Base-by-base conservation (phyloP, 2,888 invertebrate species). In the Drosophila emarginata region DNA sequence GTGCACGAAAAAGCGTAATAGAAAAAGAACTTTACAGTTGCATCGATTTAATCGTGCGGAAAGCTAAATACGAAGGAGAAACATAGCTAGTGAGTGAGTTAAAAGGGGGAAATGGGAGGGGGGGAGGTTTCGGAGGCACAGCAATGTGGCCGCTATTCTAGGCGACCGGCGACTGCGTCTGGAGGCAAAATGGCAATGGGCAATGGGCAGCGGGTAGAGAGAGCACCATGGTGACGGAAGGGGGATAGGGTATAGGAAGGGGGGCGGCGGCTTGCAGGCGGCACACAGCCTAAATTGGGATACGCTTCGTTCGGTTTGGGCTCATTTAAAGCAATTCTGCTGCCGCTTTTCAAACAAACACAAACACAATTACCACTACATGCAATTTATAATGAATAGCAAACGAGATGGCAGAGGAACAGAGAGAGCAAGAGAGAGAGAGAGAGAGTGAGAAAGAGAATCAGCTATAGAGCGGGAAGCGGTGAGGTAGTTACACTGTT, bases 41-140 rank as follows among this genome's bases (percentile, higher is more conserved):
- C 86, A 86, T 86, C 87, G 87, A 89, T 89, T 89, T 83, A 89
- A 89, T 89, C 89, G 89, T 87, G 89, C 85, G 89, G 89, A 89
- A 89, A 88, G 89, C 89, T 86, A 78, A 83, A 80, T 79, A 83
- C 77, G 75, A 71, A 56, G 72, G 72, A 72, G 66, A 68, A 63
- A 68, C 57, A 50, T 66, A 52, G 60, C 45, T 61, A 50, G 39
- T 56, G 39, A 28, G 51, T 14, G n/a, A 15, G 39, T 23, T 2
- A 26, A 9, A 26, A 26, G 6, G n/a, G 2, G 40, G 28, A 51
- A 36, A 50, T 14, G 14, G 23, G n/a, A 51, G 36, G 14, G 36
- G 11, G 21, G 1, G 45, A 11, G 40, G n/a, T n/a, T n/a, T 45
- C 1, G 45, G 45, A 18, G 45, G 18, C 18, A 18, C 9, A 11